Evolutionary conservation across 2,113 vertebrate genomes (phyloP), one percentile per base, ranked within the genome.

Genomic region (Caracal caracal): DNA sequence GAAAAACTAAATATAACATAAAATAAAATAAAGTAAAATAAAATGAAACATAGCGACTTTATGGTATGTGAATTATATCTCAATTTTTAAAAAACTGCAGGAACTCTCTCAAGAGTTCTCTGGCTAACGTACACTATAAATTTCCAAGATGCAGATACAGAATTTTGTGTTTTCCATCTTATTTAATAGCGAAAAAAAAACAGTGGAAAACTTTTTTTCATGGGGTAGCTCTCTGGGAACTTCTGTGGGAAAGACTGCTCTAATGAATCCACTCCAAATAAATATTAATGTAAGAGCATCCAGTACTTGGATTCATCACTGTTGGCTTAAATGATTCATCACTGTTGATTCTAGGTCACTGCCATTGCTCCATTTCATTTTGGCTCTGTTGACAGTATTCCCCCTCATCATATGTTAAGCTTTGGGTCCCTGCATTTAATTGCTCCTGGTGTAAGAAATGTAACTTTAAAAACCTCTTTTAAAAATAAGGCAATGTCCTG

Each of bases 131-230:
- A 10, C 33, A 37, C 51, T 79, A 43, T 75, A 89, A 33, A 82
- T 93, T 43, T 93, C 26, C 2, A 49, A 87, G 70, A 93, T 51
- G 19, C 13, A 75, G 56, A 65, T 20, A 37, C 17, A 71, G 37
- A 79, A 94, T 93, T 86, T 61, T 40, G 65, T 65, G 30, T 65
- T 97, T 94, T 97, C 22, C 33, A 10, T 84, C 37, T 79, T 63
- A 82, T 26, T 81, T 91, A 96, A 86, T 28, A 92, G 20, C 37
- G n/a, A 11, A 65, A 88, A 93, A 6, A 59, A 59, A 59, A 86
- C 28, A 92, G 24, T 37, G n/a, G 15, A 65, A 88, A 93, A 6
- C 30, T 28, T 75, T 76, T 82, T 93, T 68, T 37, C 68, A 37
- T 82, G 19, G 37, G 10, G 16, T 49, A 78, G 19, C 43, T 88